phyloP scores from a whole-genome alignment of 2,113 vertebrate genomes.

The Terrapene triunguis region DNA sequence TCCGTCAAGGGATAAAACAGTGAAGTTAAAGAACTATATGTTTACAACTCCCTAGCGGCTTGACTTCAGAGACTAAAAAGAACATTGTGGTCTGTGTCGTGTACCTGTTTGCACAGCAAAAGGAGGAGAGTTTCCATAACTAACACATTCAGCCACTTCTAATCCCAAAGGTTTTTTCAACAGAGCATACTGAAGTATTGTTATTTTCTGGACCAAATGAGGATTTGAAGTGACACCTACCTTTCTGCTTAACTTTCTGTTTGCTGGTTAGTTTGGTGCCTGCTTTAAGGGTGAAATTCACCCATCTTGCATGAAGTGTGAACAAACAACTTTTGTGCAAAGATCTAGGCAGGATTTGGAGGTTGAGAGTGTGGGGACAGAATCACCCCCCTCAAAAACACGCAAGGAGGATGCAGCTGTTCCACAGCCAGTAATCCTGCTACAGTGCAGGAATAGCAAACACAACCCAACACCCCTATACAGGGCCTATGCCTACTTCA shows the following conservation, averaged over 20 bases:
- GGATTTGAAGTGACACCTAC: accelerated
- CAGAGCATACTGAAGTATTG: neutral
- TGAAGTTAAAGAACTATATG: neutral
- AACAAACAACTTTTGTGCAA: neutral
- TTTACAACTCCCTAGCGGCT: neutral
- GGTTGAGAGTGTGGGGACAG: neutral
- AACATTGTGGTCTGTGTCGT: neutral
- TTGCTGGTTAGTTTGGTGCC: neutral
- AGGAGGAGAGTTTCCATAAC: neutral
- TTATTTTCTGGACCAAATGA: neutral
- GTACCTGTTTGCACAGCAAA: neutral
- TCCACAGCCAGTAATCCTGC: neutral
- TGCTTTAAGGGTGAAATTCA: neutral
- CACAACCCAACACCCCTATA: neutral
- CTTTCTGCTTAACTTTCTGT: neutral
- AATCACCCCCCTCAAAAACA: too few species aligned
- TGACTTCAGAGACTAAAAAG: neutral
- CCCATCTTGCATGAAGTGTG: neutral
- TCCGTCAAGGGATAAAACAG: constrained; percentile 82
- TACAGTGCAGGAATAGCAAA: neutral
- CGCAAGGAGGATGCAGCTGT: neutral
- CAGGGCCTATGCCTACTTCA: neutral
- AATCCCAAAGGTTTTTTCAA: neutral
- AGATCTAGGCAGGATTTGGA: neutral
- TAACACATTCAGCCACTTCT: neutral